Conservation (phyloP, 2,113 vertebrate species). For the Herpetotheres cachinnans region DNA sequence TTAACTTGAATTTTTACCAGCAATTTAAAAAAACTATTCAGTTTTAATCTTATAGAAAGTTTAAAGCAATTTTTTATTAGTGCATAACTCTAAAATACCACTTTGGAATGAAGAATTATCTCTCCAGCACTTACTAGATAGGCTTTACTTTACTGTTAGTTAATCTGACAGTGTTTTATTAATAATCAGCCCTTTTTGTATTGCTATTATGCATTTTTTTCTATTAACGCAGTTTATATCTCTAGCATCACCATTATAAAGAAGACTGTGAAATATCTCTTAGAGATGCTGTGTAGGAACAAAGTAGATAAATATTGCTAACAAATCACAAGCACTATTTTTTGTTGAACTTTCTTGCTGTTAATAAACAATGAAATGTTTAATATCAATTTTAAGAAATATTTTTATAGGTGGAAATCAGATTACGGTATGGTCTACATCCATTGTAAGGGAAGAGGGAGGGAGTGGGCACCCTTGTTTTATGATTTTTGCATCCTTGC, state of each 20-base stretch:
- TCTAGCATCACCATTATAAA: conserved; percentile 35
- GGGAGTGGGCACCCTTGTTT: background rate
- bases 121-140: conserved; percentile 47
- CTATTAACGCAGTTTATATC: conserved; percentile 49
- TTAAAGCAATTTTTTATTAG: conserved; percentile 57
- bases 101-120: conserved; percentile 54
- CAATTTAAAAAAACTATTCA: background rate
- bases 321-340: background rate
- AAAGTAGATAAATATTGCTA: conserved; percentile 29
- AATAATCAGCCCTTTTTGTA: conserved; percentile 55
- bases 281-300: conserved; percentile 4
- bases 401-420: background rate
- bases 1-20: background rate
- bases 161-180: conserved; percentile 61
- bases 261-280: conserved; percentile 37
- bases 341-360: background rate
- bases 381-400: background rate
- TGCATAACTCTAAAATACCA: conserved; percentile 42
- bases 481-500: background rate
- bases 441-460: background rate
- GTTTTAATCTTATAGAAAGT: conserved; percentile 49
- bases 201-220: conserved; percentile 49
- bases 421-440: background rate
- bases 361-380: conserved; percentile 29
- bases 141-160: conserved; percentile 49